Evolutionary conservation across 1,140 invertebrate species (phyloP).

Genomic region (Globodera ellingtonae): DNA sequence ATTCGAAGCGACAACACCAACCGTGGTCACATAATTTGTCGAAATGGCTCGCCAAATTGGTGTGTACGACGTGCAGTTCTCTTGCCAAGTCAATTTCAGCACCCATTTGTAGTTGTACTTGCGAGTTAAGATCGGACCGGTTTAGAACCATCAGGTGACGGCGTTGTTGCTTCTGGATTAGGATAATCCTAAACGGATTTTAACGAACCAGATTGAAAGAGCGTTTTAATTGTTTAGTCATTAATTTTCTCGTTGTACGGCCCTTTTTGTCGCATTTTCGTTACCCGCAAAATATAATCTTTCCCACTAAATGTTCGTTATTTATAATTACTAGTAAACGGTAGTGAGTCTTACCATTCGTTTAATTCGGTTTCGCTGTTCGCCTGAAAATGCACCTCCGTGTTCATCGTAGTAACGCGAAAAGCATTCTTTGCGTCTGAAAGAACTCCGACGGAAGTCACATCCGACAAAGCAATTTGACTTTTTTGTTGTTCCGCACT

Average conservation of each 20-base stretch:
- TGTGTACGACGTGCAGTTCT: constrained; percentile 54
- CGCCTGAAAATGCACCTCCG: constrained; percentile 58
- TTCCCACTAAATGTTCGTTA: no score
- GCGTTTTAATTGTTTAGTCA: background rate
- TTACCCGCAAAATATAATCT: no score
- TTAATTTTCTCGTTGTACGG: no score
- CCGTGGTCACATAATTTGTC: constrained; percentile 36
- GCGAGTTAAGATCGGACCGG: constrained; percentile 15
- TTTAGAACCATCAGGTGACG: constrained; percentile 44
- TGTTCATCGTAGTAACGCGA: constrained; percentile 43
- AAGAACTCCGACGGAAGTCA: constrained; percentile 48
- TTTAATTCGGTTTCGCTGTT: constrained; percentile 52
- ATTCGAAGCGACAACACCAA: constrained; percentile 23
- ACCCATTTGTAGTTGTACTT: background rate
- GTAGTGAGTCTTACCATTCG: constrained; percentile 48
- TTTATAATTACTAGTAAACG: background rate
- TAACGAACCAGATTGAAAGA: constrained; percentile 21
- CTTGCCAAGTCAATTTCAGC: constrained; percentile 51
- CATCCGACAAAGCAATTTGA: constrained; percentile 48
- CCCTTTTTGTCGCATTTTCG: no score
- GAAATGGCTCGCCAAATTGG: constrained; percentile 32
- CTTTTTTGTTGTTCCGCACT: constrained; percentile 49
- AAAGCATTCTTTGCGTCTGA: constrained; percentile 55
- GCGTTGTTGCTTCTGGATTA: constrained; percentile 58
- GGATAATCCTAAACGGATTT: constrained; percentile 42